These are phyloP conservation scores for Drosophila merina DNA, from an alignment of 2,888 invertebrate species.

Conservation along the genomic window DNA sequence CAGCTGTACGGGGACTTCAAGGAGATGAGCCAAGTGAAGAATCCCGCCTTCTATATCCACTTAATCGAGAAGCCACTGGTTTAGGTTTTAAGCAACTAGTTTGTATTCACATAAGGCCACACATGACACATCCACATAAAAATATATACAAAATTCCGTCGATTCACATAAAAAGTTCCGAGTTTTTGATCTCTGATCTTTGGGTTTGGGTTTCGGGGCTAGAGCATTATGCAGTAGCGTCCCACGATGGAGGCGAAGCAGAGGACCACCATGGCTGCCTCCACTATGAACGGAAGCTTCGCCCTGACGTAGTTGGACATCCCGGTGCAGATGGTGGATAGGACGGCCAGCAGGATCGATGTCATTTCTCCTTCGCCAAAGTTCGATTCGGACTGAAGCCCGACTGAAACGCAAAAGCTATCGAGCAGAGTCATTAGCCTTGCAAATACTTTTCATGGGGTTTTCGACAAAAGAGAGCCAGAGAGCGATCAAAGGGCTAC, in stretches of 20 bases:
- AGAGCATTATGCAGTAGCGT: conserved; percentile 68
- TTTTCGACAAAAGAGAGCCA: conserved; percentile 2
- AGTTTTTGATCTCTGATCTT: background rate
- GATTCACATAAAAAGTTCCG: conserved; percentile 28
- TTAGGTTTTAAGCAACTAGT: conserved; percentile 51
- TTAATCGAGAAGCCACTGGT: conserved; percentile 87
- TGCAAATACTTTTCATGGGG: conserved; percentile 36
- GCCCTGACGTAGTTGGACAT: conserved; percentile 75
- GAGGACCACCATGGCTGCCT: conserved; percentile 74
- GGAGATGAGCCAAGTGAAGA: conserved; percentile 86
- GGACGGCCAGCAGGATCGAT: conserved; percentile 58
- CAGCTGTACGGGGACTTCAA: conserved; percentile 93
- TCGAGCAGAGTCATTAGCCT: conserved; percentile 33
- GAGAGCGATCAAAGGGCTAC: conserved; percentile 24
- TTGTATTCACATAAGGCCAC: conserved; percentile 41
- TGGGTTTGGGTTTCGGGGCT: background rate
- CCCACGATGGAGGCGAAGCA: conserved; percentile 79
- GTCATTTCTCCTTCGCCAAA: conserved; percentile 60
- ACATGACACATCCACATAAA: conserved; percentile 32
- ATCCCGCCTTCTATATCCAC: conserved; percentile 94
- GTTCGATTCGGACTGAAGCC: conserved; percentile 46
- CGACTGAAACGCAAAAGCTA: conserved; percentile 23
- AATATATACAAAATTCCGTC: conserved; percentile 55
- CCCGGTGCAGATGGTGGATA: conserved; percentile 61
- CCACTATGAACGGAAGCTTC: conserved; percentile 79